Evolutionary conservation across 2,113 vertebrate genomes (phyloP).

Genomic region (Oreocharis arfaki): DNA sequence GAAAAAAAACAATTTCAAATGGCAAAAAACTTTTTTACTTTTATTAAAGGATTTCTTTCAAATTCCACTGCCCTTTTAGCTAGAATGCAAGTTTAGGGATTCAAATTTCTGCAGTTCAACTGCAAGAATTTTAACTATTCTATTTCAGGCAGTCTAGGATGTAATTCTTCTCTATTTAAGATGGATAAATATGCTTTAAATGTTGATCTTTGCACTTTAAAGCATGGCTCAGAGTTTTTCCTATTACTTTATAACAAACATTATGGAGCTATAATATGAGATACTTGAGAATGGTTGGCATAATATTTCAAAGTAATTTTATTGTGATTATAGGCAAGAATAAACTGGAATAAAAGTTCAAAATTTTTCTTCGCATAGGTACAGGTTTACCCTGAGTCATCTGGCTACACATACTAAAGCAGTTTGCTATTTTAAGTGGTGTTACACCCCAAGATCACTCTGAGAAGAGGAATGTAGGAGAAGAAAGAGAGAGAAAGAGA

Average conservation of each 20-base stretch:
- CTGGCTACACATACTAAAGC: not conserved
- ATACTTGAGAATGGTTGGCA: not conserved
- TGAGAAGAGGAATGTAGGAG: not conserved
- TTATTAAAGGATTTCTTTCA: not conserved
- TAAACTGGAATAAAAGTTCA: not conserved
- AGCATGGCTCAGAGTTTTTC: not conserved
- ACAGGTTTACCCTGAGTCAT: not conserved
- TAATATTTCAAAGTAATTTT: not conserved
- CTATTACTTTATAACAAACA: not conserved
- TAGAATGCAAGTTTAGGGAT: not conserved
- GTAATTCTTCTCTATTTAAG: not conserved
- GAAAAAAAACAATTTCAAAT: not conserved
- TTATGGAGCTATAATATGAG: not conserved
- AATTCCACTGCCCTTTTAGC: not conserved
- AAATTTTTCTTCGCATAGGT: fast-evolving
- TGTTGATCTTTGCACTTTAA: not conserved
- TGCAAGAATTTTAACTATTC: not conserved
- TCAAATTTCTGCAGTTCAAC: not conserved
- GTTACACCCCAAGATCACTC: not conserved
- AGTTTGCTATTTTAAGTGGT: not conserved
- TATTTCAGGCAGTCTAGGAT: not conserved
- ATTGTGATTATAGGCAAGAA: not conserved
- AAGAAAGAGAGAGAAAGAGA: not conserved
- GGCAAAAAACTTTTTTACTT: not conserved
- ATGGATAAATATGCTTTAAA: not conserved